Evolutionary conservation across 2,888 invertebrate species (phyloP).

Genomic region (Euspilapteryx auroguttella): DNA sequence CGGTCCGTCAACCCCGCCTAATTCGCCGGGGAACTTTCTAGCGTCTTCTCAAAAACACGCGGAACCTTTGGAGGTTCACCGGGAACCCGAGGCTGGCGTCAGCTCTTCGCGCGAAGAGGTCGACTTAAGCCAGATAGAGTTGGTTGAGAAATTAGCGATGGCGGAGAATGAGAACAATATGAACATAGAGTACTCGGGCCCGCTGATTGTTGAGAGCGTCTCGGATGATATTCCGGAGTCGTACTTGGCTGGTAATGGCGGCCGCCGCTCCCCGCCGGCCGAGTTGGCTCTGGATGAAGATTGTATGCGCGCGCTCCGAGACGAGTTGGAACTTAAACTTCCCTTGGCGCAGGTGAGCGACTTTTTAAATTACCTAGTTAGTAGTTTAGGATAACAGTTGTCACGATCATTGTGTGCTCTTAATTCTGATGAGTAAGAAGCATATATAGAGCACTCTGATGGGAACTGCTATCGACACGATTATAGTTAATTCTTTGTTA

Average conservation of each 20-base stretch:
- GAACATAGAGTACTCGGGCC: constrained; percentile 51
- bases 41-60: constrained; percentile 27
- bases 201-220: constrained; percentile 32
- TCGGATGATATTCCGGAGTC: constrained; percentile 28
- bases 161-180: constrained; percentile 56
- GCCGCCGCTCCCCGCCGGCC: constrained; percentile 48
- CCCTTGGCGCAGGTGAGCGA: constrained; percentile 65
- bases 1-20: constrained; percentile 43
- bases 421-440: too few species aligned
- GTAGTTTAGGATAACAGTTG: too few species aligned
- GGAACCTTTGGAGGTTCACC: constrained; percentile 5
- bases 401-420: too few species aligned
- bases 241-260: constrained; percentile 49
- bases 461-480: too few species aligned
- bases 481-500: too few species aligned
- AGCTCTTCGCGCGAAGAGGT: constrained; percentile 21
- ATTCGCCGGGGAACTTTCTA: constrained; percentile 40
- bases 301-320: constrained; percentile 69
- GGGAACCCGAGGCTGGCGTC: constrained; percentile 14
- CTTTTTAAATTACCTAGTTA: too few species aligned
- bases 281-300: constrained; percentile 68
- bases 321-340: constrained; percentile 70
- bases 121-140: constrained; percentile 41
- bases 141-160: constrained; percentile 47
- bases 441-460: too few species aligned